Conservation (phyloP, 2,888 invertebrate genomes). For the Eumerus sabulonum region DNA sequence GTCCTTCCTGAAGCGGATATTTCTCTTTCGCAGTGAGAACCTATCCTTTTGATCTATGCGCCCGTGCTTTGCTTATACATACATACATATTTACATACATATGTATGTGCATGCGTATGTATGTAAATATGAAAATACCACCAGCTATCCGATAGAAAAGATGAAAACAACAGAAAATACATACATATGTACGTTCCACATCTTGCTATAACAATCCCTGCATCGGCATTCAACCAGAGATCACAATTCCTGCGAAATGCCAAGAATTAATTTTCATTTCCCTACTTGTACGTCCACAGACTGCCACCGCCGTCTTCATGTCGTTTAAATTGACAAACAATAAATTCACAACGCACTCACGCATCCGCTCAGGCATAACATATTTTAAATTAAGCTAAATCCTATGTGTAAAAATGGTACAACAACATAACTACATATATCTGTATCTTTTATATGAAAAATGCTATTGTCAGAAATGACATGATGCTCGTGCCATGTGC, state of each 20-base stretch:
- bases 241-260: conserved; percentile 30
- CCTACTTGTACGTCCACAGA: neutral
- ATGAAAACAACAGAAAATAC: neutral
- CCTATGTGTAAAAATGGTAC: conserved; percentile 39
- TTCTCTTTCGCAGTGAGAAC: too few species aligned
- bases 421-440: neutral
- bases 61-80: too few species aligned
- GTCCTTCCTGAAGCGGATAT: too few species aligned
- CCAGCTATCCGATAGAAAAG: neutral
- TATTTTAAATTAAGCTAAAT: conserved; percentile 54
- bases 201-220: conserved; percentile 32
- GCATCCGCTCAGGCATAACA: conserved; percentile 3
- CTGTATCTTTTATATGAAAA: conserved; percentile 34
- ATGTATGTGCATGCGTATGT: too few species aligned
- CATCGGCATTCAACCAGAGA: conserved; percentile 28
- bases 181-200: conserved; percentile 9
- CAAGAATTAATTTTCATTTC: conserved; percentile 50
- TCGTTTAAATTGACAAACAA: conserved; percentile 40
- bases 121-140: too few species aligned
- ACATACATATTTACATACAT: too few species aligned
- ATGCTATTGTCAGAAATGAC: conserved; percentile 22
- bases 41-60: too few species aligned
- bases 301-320: neutral
- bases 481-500: conserved; percentile 3
- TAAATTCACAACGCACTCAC: neutral